phyloP scores from a whole-genome alignment of 2,797 vertebrate genomes.

The Gila robusta region DNA sequence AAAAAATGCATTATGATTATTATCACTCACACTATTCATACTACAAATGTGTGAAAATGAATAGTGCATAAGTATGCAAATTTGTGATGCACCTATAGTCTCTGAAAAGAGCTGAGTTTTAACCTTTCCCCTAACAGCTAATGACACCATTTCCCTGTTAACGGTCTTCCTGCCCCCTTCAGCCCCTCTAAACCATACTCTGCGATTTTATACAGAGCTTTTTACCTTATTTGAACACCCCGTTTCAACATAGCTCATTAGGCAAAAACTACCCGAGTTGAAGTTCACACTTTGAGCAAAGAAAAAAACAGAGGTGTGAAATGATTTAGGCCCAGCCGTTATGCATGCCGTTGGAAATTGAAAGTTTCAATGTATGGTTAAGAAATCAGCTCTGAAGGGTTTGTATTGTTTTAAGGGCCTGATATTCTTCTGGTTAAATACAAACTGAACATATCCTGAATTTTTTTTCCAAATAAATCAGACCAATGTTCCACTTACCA shows the following conservation, averaged over 20 bases:
- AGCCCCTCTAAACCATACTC: not conserved
- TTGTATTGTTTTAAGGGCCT: not conserved
- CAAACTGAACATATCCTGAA: not conserved
- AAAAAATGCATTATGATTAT: not conserved
- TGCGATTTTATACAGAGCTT: not conserved
- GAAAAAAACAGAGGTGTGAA: not conserved
- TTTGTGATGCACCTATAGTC: not conserved
- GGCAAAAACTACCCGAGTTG: not conserved
- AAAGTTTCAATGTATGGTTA: not conserved
- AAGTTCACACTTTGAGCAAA: not conserved
- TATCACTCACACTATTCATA: not conserved
- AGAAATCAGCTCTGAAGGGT: not conserved
- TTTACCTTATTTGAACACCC: constrained; percentile 9
- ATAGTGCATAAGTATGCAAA: not conserved
- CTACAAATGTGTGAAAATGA: not conserved
- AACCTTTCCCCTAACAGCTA: constrained; percentile 15
- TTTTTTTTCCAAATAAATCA: not conserved
- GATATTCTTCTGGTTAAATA: not conserved
- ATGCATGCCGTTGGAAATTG: not conserved
- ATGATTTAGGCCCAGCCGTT: not conserved
- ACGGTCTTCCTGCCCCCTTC: constrained; percentile 29
- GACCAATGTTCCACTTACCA: constrained; percentile 79
- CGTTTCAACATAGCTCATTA: not conserved
- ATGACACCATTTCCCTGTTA: constrained; percentile 38
- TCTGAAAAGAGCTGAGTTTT: constrained; percentile 25